Evolutionary conservation across 1,140 invertebrate species (phyloP), one percentile per base, ranked within the genome.

Genomic region (Drosophila albomicans): DNA sequence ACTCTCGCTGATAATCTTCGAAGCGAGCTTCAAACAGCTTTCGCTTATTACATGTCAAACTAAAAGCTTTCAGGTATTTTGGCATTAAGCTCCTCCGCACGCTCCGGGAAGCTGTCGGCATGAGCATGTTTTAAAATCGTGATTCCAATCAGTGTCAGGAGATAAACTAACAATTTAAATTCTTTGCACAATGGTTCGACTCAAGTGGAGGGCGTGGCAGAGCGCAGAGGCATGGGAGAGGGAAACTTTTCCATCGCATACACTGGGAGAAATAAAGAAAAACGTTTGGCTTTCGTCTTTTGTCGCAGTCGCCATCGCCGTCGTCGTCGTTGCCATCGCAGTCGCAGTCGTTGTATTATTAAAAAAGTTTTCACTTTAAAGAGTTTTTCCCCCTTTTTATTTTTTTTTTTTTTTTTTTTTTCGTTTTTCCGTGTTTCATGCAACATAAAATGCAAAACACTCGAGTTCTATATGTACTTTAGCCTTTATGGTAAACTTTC

Each of bases 151-250:
- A 78, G 76, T 78, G 76, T 78, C 76, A 63, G 52, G 51, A 76
- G 79, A 86, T 86, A 86, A 87, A 76, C 82, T 82, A 82, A 86
- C 82, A 82, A 86, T 87, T 87, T 86, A 82, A 86, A 86, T 87
- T 87, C 75, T 76, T 79, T 52, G 52, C 68, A 69, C 64, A 72
- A 62, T 82, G 62, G 30, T 25, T 32, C 11, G 13, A 28, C 43
- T 68, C 15, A 52, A 70, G 45, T 68, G 32, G 59, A 7, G 46
- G 15, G 30, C 41, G 45, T 2, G 45, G 5, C 6, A 32, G 5
- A 32, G 25, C 0, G 20, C 20, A 25, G 20, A 25, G 20, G 20
- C 20, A 25, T 25, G 20, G 20, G 20, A 25, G 3, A 25, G 45
- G 28, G 30, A 6, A n/a, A 16, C 5, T n/a, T 35, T 56, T 38